Base-by-base conservation (phyloP, 1,140 invertebrate genomes). In the Drosophila sturtevanti region DNA sequence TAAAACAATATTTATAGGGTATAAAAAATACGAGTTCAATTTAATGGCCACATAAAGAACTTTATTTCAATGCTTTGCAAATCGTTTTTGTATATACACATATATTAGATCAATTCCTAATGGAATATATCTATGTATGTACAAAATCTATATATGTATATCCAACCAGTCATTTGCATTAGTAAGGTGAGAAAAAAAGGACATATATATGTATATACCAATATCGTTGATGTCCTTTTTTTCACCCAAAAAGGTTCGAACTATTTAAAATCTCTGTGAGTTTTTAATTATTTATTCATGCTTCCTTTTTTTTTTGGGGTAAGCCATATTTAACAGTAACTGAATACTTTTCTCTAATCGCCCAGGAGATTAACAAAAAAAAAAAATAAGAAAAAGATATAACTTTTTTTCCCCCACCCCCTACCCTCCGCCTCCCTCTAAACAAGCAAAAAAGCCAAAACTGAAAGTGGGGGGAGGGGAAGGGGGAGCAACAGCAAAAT, bases 341-440 rank as follows among this genome's bases (percentile, higher is more conserved):
- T 48, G 41, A 48, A 48, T 48, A 48, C 41, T 48, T 48, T 48
- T 48, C 41, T 48, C 41, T 48, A 48, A 48, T 48, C 41, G 41
- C 41, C 41, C 41, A 48, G 41, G 16, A 48, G 41, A 48, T 48
- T 48, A 48, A 48, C 9, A 48, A 48, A 21, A 16, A 48, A 21
- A 48, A 18, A 41, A 38, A 38, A 14, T 9, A 35, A 14, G 9
- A 16, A 48, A 48, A 48, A 21, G 18, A 9, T 3, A 48, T 10
- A 48, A 48, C 41, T 48, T 48, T 48, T 48, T 10, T 2, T 2
- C 4, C 16, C 6, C 16, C 34, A 2, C 41, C n/a, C n/a, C n/a
- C n/a, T n/a, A n/a, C n/a, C n/a, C n/a, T n/a, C n/a, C n/a, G n/a
- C n/a, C n/a, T n/a, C n/a, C n/a, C n/a, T n/a, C n/a, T n/a, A n/a